Conservation (phyloP, 2,797 vertebrate genomes). For the Gymnoscopelus braueri region DNA sequence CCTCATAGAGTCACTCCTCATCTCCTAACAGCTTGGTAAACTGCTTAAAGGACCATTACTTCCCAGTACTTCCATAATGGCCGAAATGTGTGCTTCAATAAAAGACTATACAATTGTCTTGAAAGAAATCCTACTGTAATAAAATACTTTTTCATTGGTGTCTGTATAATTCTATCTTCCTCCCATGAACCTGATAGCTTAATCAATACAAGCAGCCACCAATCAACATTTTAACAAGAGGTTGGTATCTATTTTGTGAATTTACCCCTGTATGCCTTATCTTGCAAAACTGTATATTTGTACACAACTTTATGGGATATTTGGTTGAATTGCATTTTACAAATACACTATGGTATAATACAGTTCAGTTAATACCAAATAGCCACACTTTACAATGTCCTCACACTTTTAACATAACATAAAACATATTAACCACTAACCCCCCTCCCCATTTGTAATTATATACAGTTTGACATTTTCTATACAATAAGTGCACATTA, state of each 20-base stretch:
- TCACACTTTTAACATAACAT: no score
- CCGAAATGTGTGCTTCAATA: constrained; percentile 60
- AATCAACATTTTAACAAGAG: constrained; percentile 7
- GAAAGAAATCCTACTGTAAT: constrained; percentile 41
- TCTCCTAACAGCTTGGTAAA: constrained; percentile 78
- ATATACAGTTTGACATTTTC: no score
- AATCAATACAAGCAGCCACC: constrained; percentile 25
- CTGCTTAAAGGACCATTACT: constrained; percentile 80
- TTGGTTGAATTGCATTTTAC: no score
- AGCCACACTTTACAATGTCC: no score
- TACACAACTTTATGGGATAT: no score
- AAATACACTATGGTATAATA: no score
- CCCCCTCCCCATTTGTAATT: no score
- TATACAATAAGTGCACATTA: no score
- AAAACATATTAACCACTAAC: no score
- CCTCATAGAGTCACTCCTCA: constrained; percentile 56
- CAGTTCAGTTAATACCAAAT: no score
- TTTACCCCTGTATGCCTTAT: neutral
- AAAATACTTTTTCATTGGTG: constrained; percentile 62
- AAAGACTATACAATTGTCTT: constrained; percentile 44
- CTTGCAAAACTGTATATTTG: neutral
- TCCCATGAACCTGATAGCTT: constrained; percentile 20
- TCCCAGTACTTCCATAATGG: constrained; percentile 74
- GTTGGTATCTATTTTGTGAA: no score
- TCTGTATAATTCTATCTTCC: constrained; percentile 20